Evolutionary conservation across 2,888 invertebrate genomes (phyloP).

Genomic region (Leucozona laternaria): DNA sequence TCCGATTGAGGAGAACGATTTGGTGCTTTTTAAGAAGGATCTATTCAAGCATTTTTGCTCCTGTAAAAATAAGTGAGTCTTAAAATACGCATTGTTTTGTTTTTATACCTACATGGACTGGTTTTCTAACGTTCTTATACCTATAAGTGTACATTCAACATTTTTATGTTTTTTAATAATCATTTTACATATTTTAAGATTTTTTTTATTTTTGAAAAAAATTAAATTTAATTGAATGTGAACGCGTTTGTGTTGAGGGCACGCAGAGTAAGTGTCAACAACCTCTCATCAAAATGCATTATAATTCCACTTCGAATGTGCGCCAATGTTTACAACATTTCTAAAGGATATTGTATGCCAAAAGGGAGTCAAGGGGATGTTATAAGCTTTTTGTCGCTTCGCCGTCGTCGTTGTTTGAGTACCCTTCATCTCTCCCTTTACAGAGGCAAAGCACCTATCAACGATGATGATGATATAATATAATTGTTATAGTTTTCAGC

Average conservation of each 20-base stretch:
- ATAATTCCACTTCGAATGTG: constrained; percentile 13
- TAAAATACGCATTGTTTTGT: background rate
- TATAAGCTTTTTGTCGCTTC: background rate
- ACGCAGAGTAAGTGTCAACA: constrained; percentile 12
- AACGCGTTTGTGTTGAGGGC: background rate
- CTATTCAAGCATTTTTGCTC: background rate
- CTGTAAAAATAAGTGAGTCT: background rate
- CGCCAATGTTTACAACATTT: constrained; percentile 5
- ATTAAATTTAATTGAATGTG: constrained; percentile 8
- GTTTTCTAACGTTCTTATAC: too few species aligned
- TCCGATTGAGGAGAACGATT: background rate
- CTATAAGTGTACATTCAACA: too few species aligned
- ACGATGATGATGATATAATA: constrained; percentile 46
- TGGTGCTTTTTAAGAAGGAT: background rate
- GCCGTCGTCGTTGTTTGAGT: constrained; percentile 2
- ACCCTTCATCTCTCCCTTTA: background rate
- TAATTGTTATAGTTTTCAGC: constrained; percentile 56
- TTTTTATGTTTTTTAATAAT: too few species aligned
- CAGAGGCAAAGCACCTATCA: constrained; percentile 16
- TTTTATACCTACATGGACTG: too few species aligned
- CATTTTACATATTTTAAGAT: too few species aligned
- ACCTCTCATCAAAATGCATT: constrained; percentile 9
- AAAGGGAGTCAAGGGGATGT: background rate
- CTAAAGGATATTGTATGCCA: constrained; percentile 1
- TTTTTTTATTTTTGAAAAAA: too few species aligned